Percentiles rank a stretch among this genome's conserved stretches.
Evolutionary conservation across 2,113 vertebrate species (phyloP).

Genomic region (Catharus bicknelli): DNA sequence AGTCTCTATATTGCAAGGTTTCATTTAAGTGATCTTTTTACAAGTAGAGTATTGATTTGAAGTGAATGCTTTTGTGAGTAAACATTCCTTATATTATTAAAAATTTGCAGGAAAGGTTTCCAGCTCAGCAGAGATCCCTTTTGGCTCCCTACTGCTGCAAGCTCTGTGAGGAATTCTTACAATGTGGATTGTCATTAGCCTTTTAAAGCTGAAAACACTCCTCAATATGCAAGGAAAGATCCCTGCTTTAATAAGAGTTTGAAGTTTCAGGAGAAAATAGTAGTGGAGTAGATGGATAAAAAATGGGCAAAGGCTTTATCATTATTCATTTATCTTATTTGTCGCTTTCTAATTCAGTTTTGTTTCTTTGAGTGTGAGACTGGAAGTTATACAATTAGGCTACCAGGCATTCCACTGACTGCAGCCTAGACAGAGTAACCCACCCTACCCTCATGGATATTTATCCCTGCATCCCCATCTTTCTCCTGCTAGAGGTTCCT

Average conservation of each 20-base stretch:
- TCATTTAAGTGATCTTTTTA: not conserved
- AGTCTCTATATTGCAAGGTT: not conserved
- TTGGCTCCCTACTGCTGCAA: not conserved
- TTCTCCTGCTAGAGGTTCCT: not conserved
- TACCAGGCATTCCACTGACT: not conserved
- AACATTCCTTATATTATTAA: not conserved
- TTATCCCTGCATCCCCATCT: not conserved
- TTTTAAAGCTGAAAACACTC: not conserved
- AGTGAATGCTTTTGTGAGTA: not conserved
- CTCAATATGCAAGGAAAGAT: not conserved
- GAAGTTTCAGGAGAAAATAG: not conserved
- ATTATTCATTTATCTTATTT: not conserved
- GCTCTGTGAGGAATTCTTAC: not conserved
- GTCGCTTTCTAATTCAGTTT: not conserved
- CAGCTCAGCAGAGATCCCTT: not conserved
- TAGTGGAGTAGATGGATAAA: not conserved
- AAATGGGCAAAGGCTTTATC: not conserved
- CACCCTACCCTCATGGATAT: not conserved
- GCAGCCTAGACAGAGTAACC: not conserved
- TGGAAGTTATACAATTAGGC: not conserved
- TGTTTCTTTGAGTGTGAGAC: not conserved
- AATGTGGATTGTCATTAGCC: not conserved
- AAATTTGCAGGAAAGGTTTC: not conserved
- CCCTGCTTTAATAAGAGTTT: not conserved
- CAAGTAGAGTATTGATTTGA: not conserved